Evolutionary conservation across 2,113 vertebrate species (phyloP).

Genomic region (Motacilla tschutschensis): DNA sequence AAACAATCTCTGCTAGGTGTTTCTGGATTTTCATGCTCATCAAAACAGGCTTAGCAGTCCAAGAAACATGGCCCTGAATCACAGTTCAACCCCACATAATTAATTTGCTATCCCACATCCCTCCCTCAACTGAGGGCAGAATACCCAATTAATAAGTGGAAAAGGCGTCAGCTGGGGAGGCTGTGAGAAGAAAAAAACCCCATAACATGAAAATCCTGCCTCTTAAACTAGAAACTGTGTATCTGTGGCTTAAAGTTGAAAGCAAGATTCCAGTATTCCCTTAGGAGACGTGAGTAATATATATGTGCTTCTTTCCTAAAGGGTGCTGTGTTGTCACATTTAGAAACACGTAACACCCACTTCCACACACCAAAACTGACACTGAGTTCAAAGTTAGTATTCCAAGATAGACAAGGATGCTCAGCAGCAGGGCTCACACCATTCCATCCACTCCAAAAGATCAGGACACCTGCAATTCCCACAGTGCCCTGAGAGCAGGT

Average conservation of each 20-base stretch:
- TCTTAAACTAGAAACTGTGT: background rate
- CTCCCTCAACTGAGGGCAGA: background rate
- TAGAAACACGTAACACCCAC: background rate
- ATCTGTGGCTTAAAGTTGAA: background rate
- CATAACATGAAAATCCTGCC: background rate
- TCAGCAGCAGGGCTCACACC: background rate
- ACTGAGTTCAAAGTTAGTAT: background rate
- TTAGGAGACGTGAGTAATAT: background rate
- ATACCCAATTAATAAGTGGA: background rate
- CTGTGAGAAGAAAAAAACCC: background rate
- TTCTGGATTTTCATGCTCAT: background rate
- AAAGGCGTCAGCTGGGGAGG: background rate
- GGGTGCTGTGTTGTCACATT: background rate
- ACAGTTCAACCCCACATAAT: background rate
- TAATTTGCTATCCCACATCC: background rate
- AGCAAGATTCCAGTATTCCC: background rate
- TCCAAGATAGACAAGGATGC: background rate
- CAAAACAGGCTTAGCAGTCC: background rate
- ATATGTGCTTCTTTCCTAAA: background rate
- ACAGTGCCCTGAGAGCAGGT: background rate
- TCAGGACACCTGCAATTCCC: background rate
- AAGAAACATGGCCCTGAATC: background rate
- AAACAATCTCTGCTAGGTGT: background rate
- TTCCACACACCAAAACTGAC: background rate
- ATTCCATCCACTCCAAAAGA: background rate